phyloP scores from a whole-genome alignment of 1,140 invertebrate species.

The Aphis craccivora region DNA sequence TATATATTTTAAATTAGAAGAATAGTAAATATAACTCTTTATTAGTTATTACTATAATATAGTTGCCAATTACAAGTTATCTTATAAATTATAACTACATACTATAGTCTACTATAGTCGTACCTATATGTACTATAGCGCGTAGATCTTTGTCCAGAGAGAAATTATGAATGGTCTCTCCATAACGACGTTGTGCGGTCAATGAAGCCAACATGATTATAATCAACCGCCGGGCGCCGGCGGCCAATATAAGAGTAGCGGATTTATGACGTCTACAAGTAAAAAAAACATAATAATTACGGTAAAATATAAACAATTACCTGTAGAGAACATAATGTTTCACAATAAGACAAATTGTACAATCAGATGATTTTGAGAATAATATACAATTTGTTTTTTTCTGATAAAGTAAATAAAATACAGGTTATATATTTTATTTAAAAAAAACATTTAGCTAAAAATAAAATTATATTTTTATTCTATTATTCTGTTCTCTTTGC shows the following conservation, averaged over 20 bases:
- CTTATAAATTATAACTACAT: not conserved
- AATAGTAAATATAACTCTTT: not conserved
- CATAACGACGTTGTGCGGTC: conserved; percentile 44
- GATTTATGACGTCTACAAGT: conserved; percentile 31
- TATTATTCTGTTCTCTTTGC: not conserved
- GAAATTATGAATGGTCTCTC: conserved; percentile 46
- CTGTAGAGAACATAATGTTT: not conserved
- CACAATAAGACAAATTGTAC: not conserved
- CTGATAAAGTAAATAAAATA: not conserved
- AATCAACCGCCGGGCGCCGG: not conserved
- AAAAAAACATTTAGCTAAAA: not conserved
- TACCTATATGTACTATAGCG: not conserved
- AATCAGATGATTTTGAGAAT: not conserved
- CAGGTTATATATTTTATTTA: not conserved
- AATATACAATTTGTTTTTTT: not conserved
- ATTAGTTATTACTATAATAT: not conserved
- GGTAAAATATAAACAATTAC: conserved; percentile 40
- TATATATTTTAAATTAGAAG: not conserved
- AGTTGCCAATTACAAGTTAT: not conserved
- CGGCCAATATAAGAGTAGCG: conserved; percentile 29
- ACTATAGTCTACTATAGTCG: not conserved
- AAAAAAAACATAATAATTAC: conserved; percentile 37
- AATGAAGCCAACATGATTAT: conserved; percentile 43
- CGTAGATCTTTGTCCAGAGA: not conserved
- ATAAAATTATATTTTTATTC: not conserved